A percentile compares a stretch with the other conserved stretches of the same genome.
Conservation (phyloP, 2,113 vertebrate species). For the Elanoides forficatus region DNA sequence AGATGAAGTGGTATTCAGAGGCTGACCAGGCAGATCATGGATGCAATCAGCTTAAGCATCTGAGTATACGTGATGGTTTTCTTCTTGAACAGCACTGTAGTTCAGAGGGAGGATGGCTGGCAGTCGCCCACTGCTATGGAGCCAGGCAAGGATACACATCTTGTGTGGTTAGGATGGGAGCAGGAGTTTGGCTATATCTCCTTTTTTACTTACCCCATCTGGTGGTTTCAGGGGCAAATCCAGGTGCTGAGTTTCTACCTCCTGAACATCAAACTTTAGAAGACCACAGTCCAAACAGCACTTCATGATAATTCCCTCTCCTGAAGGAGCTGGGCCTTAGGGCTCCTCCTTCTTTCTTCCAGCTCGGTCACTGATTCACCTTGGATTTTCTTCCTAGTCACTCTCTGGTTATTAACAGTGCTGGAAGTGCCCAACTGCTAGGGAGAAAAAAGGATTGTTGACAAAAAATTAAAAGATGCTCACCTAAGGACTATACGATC, state of each 20-base stretch:
- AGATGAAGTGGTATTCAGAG: not conserved
- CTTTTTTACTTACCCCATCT: not conserved
- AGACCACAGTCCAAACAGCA: not conserved
- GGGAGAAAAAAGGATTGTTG: not conserved
- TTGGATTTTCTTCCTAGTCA: not conserved
- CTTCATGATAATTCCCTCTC: not conserved
- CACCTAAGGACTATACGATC: not conserved
- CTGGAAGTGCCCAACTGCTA: not conserved
- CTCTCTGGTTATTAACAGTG: not conserved
- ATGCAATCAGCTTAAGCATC: slow-evolving; percentile 26
- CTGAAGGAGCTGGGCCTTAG: not conserved
- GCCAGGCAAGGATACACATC: not conserved
- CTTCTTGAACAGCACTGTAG: not conserved
- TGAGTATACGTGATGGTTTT: not conserved
- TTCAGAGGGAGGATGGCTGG: not conserved
- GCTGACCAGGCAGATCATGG: slow-evolving; percentile 15
- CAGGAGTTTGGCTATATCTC: not conserved
- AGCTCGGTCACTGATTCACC: not conserved
- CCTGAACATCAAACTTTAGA: not conserved
- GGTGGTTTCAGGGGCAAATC: not conserved
- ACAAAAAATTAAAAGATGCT: not conserved
- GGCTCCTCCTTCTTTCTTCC: not conserved
- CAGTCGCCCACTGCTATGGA: not conserved
- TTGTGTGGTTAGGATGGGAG: not conserved
- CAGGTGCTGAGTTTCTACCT: not conserved